Conservation (phyloP, 53 echinoderm and acorn worm genomes). For the Mesocentrotus franciscanus region DNA sequence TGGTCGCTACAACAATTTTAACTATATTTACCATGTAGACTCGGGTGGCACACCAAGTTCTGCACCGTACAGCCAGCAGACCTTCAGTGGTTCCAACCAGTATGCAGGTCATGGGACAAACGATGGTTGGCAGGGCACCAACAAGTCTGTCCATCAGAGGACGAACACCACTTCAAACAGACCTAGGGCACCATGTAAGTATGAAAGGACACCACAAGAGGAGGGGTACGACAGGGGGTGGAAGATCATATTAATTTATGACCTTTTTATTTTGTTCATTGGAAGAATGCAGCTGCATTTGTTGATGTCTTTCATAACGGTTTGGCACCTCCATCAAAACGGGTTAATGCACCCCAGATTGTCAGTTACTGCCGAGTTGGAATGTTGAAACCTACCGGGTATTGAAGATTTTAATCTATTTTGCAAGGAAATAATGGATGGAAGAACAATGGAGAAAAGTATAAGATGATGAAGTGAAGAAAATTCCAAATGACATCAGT, state of each 20-base stretch:
- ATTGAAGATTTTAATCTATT: neutral
- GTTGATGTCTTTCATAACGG: too few relatives aligned
- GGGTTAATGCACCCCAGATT: too few relatives aligned
- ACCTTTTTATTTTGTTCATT: too few relatives aligned
- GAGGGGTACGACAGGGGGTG: too few relatives aligned
- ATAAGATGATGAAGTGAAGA: too few relatives aligned
- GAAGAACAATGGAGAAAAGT: too few relatives aligned
- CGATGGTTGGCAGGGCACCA: neutral
- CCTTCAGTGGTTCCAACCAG: constrained; percentile 20
- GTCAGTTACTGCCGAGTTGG: too few relatives aligned
- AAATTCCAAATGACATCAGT: too few relatives aligned
- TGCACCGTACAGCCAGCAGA: neutral
- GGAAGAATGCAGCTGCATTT: too few relatives aligned
- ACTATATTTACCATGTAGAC: neutral
- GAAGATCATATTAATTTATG: too few relatives aligned
- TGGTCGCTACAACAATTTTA: neutral
- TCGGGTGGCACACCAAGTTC: neutral
- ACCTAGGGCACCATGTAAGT: neutral
- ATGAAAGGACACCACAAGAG: neutral
- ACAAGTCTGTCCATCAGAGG: neutral
- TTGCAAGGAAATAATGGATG: neutral
- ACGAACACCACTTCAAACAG: neutral
- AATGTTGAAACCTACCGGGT: neutral
- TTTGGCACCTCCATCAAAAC: too few relatives aligned
- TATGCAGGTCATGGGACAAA: neutral